phyloP scores from a whole-genome alignment of 2,888 invertebrate genomes.

The Cantharis nigra region DNA sequence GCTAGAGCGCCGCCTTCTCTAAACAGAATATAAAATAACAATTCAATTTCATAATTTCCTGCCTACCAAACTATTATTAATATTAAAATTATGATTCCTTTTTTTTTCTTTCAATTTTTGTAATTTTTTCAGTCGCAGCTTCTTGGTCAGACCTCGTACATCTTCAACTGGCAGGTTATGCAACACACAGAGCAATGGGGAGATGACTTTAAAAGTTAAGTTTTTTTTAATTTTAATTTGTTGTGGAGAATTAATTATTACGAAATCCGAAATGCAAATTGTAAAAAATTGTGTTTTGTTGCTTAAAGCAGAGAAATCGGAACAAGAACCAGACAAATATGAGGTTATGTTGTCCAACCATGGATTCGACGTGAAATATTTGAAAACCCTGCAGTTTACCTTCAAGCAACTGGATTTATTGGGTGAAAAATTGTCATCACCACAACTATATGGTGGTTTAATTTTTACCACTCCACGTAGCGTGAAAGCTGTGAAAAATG shows the following conservation, averaged over 20 bases:
- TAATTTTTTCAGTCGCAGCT: too few species aligned
- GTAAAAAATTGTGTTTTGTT: conserved; percentile 45
- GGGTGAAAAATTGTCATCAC: conserved; percentile 52
- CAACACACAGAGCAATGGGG: background rate
- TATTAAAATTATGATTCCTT: too few species aligned
- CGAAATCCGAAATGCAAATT: conserved; percentile 35
- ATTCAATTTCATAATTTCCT: too few species aligned
- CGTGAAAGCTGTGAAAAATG: conserved; percentile 57
- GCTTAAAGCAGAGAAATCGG: conserved; percentile 47
- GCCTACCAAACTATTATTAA: too few species aligned
- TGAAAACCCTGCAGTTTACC: conserved; percentile 60
- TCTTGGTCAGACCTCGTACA: background rate
- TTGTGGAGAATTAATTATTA: background rate
- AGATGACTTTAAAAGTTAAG: too few species aligned
- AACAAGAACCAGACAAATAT: conserved; percentile 55
- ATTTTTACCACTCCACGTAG: conserved; percentile 64
- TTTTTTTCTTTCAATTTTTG: too few species aligned
- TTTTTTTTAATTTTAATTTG: background rate
- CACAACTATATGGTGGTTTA: conserved; percentile 57
- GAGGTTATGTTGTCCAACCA: conserved; percentile 53
- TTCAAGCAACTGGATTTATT: conserved; percentile 58
- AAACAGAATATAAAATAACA: too few species aligned
- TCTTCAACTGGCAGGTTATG: background rate
- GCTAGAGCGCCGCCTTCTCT: too few species aligned
- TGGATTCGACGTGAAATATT: conserved; percentile 56